phyloP scores from a whole-genome alignment of 2,888 invertebrate genomes.

The Acanthosepion lycidas region DNA sequence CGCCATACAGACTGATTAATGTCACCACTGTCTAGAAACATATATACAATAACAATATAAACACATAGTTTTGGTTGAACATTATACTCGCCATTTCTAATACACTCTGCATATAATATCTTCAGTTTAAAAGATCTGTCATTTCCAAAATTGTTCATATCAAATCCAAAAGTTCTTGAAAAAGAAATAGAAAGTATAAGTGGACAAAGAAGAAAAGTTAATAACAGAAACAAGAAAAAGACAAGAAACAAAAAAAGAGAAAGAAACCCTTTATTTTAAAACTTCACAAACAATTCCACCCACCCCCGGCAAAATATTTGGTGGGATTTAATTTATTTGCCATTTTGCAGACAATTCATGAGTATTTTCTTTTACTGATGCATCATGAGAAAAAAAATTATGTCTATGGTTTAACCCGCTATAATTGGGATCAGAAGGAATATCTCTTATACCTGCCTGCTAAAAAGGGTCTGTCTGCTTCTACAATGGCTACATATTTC shows the following conservation, averaged over 20 bases:
- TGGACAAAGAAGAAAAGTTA: neutral
- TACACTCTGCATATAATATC: neutral
- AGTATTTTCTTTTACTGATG: slow-evolving; percentile 21
- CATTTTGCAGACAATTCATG: slow-evolving; percentile 22
- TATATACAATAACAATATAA: no score
- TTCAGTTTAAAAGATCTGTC: neutral
- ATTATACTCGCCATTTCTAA: no score
- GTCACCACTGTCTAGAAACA: no score
- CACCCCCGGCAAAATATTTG: slow-evolving; percentile 2
- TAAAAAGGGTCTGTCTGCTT: slow-evolving; percentile 21
- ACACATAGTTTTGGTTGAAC: no score
- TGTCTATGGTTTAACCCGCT: slow-evolving; percentile 8
- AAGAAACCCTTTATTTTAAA: slow-evolving; percentile 33
- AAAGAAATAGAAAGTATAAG: neutral
- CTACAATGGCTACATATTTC: slow-evolving; percentile 22
- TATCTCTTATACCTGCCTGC: slow-evolving; percentile 22
- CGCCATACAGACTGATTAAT: no score
- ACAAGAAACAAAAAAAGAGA: neutral
- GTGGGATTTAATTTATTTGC: slow-evolving; percentile 10
- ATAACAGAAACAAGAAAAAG: neutral
- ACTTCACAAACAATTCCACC: neutral
- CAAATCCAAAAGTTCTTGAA: neutral
- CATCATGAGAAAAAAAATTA: neutral
- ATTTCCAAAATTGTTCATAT: neutral
- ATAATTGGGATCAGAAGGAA: neutral